Evolutionary conservation across 2,797 vertebrate genomes (phyloP).

Genomic region (Zalophus californianus): DNA sequence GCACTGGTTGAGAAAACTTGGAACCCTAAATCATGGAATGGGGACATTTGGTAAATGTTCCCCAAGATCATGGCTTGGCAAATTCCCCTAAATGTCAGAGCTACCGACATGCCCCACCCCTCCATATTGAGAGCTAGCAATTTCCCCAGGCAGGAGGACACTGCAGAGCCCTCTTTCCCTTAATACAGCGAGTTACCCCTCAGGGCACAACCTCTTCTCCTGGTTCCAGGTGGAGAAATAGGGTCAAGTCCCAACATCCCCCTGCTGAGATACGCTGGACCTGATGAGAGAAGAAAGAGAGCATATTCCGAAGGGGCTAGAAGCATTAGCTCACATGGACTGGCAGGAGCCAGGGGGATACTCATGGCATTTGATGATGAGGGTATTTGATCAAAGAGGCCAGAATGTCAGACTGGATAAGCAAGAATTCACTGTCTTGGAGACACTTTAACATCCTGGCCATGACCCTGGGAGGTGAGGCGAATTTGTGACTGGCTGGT

Average conservation of each 20-base stretch:
- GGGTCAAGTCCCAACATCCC: not conserved
- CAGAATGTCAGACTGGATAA: not conserved
- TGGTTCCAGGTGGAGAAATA: not conserved
- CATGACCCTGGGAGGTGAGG: not conserved
- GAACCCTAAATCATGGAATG: not conserved
- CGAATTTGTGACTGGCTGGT: not conserved
- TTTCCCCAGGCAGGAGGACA: not conserved
- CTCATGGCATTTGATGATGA: not conserved
- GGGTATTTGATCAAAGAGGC: not conserved
- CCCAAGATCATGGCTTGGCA: not conserved
- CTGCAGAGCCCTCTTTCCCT: not conserved
- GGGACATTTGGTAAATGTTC: not conserved
- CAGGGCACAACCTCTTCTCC: not conserved
- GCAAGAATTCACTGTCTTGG: not conserved
- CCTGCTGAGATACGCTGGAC: not conserved
- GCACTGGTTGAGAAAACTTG: not conserved
- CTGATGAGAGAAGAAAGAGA: not conserved
- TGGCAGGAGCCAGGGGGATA: not conserved
- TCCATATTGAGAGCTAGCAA: not conserved
- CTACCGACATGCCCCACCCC: fast-evolving
- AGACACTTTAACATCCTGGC: not conserved
- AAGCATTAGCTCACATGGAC: not conserved
- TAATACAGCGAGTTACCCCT: not conserved
- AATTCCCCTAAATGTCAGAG: not conserved
- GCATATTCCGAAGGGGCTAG: not conserved